Evolutionary conservation across 2,888 invertebrate genomes (phyloP), one percentile per base, ranked within the genome.

Genomic region (Anagyrus pseudococci): DNA sequence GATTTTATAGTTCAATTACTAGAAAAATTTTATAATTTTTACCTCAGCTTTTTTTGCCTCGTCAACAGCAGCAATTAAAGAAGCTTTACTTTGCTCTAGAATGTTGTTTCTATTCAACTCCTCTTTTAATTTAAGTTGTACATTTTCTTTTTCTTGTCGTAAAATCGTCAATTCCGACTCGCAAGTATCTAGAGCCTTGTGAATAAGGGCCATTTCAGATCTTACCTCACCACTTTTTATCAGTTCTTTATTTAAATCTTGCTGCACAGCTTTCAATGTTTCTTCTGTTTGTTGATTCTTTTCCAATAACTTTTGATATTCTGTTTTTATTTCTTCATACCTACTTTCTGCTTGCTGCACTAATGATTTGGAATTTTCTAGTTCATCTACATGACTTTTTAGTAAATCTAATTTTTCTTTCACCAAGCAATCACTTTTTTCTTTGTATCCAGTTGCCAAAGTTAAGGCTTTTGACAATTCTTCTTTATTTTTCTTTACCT

Each of bases 401-500:
- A 80, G 58, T n/a, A 77, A 50, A 3, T 74, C 72, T n/a, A 79
- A 53, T 67, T 77, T 79, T 55, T 82, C 81, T 68, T 76, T 77
- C 3, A 76, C 75, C 20, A 75, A 54, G 46, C 46, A 62, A 57
- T 82, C 80, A 60, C 77, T 74, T 64, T 81, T 80, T 44, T 77
- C 77, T 70, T 79, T 79, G 65, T 82, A 81, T 2, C 80, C 80
- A 20, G 78, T 77, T 19, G 79, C 89, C 41, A 91, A 75, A 70
- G 88, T 88, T 46, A 91, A 78, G 40, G 90, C 87, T 81, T 90
- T 89, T 29, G 89, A 86, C 1, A 91, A 81, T 81, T 93, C 93
- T 6, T 85, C 83, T 81, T 92, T 91, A 69, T 87, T 85, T 43
- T 86, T 85, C 65, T 84, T 84, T 0, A 88, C 83, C 80, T 87